Evolutionary conservation across 2,797 vertebrate genomes (phyloP).

Genomic region (Todus mexicanus): DNA sequence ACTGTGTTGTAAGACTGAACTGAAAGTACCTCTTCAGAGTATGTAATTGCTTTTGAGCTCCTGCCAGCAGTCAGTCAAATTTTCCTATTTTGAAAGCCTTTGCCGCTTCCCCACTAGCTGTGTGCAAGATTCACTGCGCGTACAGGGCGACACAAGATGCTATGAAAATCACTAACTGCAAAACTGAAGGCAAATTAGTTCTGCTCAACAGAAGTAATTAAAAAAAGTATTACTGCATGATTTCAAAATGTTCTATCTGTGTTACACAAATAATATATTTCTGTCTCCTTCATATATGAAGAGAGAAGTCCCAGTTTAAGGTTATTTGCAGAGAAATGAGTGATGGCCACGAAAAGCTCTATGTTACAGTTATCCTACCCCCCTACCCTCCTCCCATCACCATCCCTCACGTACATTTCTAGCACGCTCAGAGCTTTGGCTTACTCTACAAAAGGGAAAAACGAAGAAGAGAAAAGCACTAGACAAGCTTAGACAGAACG

Average conservation of each 20-base stretch:
- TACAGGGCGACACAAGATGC: neutral
- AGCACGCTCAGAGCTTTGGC: neutral
- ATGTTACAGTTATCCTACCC: fast-evolving
- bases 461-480: neutral
- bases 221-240: neutral
- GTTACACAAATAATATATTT: neutral
- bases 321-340: neutral
- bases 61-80: slow-evolving; percentile 41
- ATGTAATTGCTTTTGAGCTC: slow-evolving; percentile 1
- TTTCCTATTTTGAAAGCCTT: slow-evolving; percentile 41
- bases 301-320: neutral
- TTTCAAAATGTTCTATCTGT: neutral
- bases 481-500: neutral
- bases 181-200: slow-evolving; percentile 5
- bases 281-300: neutral
- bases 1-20: neutral
- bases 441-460: neutral
- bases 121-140: neutral
- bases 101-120: neutral
- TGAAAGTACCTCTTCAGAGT: neutral
- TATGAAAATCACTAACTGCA: neutral
- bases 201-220: neutral
- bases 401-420: neutral
- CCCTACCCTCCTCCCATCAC: neutral
- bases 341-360: neutral